Base-by-base conservation (phyloP, 2,888 invertebrate species). In the Orthonevra nobilis region DNA sequence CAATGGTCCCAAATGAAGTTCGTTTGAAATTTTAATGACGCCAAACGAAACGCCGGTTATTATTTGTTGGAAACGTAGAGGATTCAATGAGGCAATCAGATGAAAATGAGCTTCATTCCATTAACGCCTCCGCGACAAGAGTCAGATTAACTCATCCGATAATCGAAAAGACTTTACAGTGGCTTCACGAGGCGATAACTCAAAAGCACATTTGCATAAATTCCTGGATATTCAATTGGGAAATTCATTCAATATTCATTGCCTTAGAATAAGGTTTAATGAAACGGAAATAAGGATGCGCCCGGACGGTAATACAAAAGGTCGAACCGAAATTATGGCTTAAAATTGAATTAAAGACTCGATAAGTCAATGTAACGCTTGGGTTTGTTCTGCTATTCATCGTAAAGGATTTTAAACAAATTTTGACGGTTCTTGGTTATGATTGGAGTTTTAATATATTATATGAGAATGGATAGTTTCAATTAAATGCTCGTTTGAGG, bases 11-110 rank as follows among this genome's bases (percentile, higher is more conserved):
- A n/a, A n/a, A n/a, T n/a, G n/a, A n/a, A n/a, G n/a, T n/a, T n/a
- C n/a, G n/a, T n/a, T n/a, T n/a, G n/a, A n/a, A n/a, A n/a, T n/a
- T n/a, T n/a, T n/a, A n/a, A n/a, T n/a, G n/a, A n/a, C n/a, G n/a
- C n/a, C 26, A 44, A 64, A 44, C 52, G 42, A 58, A 70, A 17
- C 56, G 50, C 64, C 61, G 36, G 46, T 70, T 58, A 40, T 63
- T 19, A 48, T 61, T 60, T 44, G 20, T 4, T 1, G 2, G 19
- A 42, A 3, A n/a, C 40, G 9, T 28, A 4, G n/a, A n/a, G 32
- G 20, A 66, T 30, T 28, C 17, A 46, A 46, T 14, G 10, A 19
- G 69, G 48, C 19, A 32, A 50, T 48, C 17, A 23, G 48, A 48
- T 34, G 58, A 12, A 50, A 34, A 56, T 56, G 56, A 14, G 1